Evolutionary conservation across 1,140 invertebrate species (phyloP).

Genomic region (Pseudachorutes palmiensis): DNA sequence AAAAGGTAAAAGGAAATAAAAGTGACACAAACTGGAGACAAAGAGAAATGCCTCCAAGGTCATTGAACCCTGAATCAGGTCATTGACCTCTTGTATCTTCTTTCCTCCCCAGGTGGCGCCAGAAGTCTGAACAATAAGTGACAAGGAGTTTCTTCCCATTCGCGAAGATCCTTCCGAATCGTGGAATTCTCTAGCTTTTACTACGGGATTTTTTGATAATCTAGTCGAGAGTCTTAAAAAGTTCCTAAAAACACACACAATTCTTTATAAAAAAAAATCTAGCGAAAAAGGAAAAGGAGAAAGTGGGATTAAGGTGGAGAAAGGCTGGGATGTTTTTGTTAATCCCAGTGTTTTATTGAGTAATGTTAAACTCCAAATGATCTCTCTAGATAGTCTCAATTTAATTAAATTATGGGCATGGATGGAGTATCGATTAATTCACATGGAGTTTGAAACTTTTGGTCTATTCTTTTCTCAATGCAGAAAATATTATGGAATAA

Average conservation of each 20-base stretch:
- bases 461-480: no score
- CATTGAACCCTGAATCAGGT: not conserved
- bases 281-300: no score
- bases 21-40: not conserved
- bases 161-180: not conserved
- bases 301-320: no score
- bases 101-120: not conserved
- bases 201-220: not conserved
- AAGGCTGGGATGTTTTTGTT: not conserved
- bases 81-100: not conserved
- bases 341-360: not conserved
- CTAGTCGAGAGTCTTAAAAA: conserved; percentile 1
- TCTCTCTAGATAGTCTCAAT: not conserved
- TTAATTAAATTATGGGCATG: not conserved
- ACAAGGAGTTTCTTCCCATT: not conserved
- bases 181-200: not conserved
- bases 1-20: no score
- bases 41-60: not conserved
- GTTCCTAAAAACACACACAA: not conserved
- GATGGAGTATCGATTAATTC: no score
- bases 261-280: no score
- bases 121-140: conserved; percentile 6
- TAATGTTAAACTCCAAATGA: not conserved
- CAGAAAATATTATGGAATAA: no score
- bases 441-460: no score